Base-by-base conservation (phyloP, 2,888 invertebrate species). In the Meiosimyza decipiens region DNA sequence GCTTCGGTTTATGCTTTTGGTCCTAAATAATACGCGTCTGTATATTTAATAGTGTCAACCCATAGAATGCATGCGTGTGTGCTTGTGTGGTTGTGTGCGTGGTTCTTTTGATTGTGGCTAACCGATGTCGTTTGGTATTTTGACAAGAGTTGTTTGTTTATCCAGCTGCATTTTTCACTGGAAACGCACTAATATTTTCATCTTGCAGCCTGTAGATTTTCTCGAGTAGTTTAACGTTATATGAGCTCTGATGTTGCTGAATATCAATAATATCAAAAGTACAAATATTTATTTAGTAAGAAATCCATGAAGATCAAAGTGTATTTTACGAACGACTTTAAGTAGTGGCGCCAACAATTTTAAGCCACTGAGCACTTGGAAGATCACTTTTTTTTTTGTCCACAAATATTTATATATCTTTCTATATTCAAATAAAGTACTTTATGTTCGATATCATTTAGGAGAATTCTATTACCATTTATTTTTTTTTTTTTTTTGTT, bases 81-180 rank as follows among this genome's bases (percentile, higher is more conserved):
- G 11, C 16, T 13, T 50, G 62, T 69, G 33, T 69, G 59, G 15
- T 16, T 69, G 15, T 54, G 9, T 22, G 28, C 4, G 28, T 40
- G 9, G 1, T 40, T 40, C 11, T 64, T 50, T 51, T 51, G 51
- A 50, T 64, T 64, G 51, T 33, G 22, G 50, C 51, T 50, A 60
- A 18, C 64, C 51, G 12, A 60, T 22, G 28, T 60, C 60, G 16
- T 51, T 64, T 64, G 50, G 18, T 64, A 49, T 51, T 22, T 69
- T 47, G 59, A 69, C 66, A 69, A 60, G 33, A 51, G 16, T 6
- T 72, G 67, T 75, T 76, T 78, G 76, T 79, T 79, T 79, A 78
- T 77, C 74, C 79, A 79, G 79, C 79, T 79, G 79, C 77, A 77
- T 40, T 40, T 40, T 40, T 40, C 40, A 6, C 40, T 40, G 40